These are phyloP conservation scores for Sitta carolinensis DNA, from an alignment of 2,797 vertebrate species.

Conservation along the genomic window DNA sequence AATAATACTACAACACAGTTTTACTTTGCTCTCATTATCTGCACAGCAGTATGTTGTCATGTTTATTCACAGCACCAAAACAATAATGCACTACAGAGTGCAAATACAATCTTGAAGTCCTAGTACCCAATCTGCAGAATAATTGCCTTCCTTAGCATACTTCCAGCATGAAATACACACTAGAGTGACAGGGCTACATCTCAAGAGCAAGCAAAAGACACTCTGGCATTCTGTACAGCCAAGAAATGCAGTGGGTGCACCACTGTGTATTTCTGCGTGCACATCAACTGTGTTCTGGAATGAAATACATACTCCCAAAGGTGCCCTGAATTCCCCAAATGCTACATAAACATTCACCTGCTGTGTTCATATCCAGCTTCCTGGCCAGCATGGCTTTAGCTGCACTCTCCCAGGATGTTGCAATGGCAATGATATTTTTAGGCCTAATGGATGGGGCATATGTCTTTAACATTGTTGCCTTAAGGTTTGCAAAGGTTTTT, in stretches of 20 bases:
- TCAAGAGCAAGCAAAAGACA: not conserved
- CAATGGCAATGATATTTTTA: constrained; percentile 77
- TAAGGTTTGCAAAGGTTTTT: constrained; percentile 82
- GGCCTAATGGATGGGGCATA: constrained; percentile 71
- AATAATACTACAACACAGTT: not conserved
- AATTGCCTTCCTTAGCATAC: not conserved
- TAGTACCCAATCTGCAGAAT: not conserved
- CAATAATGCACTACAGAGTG: not conserved
- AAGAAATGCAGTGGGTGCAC: not conserved
- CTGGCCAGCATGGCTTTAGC: constrained; percentile 81
- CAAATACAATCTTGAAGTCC: not conserved
- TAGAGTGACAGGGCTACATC: not conserved
- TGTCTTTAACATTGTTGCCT: constrained; percentile 78
- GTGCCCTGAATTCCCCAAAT: not conserved
- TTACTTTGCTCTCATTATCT: not conserved
- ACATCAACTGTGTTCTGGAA: not conserved
- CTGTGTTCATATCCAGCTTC: constrained; percentile 76
- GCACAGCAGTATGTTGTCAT: not conserved
- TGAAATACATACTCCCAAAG: not conserved
- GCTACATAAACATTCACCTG: constrained; percentile 73
- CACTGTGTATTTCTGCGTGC: not conserved
- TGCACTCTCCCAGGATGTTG: constrained; percentile 82
- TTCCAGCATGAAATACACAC: not conserved
- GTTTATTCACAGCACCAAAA: not conserved
- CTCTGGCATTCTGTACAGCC: not conserved